Evolutionary conservation across 2,888 invertebrate genomes (phyloP).

Genomic region (Metallyticus violacea): DNA sequence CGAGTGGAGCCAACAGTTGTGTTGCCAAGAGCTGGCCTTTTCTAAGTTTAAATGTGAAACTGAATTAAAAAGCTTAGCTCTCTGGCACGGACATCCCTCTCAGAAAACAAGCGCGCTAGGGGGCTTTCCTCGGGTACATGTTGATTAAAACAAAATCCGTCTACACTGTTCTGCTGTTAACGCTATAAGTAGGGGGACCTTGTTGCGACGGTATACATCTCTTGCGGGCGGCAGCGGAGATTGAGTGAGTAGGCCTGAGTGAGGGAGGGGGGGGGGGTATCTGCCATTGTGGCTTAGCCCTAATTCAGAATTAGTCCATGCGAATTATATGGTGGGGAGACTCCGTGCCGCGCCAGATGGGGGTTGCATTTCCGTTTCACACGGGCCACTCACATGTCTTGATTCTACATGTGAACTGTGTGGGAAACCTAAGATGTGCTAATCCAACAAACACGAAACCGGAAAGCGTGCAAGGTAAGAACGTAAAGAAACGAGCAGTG

Average conservation of each 20-base stretch:
- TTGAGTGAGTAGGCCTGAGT: background rate
- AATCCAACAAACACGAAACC: background rate
- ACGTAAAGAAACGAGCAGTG: too few relatives aligned
- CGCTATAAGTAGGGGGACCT: slow-evolving; percentile 1
- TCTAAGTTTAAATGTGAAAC: background rate
- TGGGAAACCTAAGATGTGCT: background rate
- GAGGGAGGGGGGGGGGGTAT: background rate
- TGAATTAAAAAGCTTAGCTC: background rate
- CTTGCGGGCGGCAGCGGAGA: slow-evolving; percentile 6
- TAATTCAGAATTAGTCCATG: slow-evolving; percentile 17
- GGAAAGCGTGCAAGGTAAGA: background rate
- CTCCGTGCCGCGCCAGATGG: background rate
- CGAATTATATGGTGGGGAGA: slow-evolving; percentile 12
- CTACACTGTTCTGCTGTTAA: slow-evolving; percentile 24
- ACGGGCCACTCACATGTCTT: background rate
- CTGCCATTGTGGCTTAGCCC: slow-evolving; percentile 13
- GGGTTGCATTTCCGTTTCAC: background rate
- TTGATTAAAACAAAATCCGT: slow-evolving; percentile 16
- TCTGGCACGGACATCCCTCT: background rate
- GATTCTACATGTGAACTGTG: background rate
- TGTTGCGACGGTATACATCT: slow-evolving; percentile 12
- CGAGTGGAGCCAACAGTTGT: too few relatives aligned
- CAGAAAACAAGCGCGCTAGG: slow-evolving; percentile 10
- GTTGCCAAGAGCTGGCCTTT: background rate
- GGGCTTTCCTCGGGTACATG: slow-evolving; percentile 16